Conservation (phyloP, 2,113 vertebrate genomes). For the Pelecanoides urinatrix region DNA sequence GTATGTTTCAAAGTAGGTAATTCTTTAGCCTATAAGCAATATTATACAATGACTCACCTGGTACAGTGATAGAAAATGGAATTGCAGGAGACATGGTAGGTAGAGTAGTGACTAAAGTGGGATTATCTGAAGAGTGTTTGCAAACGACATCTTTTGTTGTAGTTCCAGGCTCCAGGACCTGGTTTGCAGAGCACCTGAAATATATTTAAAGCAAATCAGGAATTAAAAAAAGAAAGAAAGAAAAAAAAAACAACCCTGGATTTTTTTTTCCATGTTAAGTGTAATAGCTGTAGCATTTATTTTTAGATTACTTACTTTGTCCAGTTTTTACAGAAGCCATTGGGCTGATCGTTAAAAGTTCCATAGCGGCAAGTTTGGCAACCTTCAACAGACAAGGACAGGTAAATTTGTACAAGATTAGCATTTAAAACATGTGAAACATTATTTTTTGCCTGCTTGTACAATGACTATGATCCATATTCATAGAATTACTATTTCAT, state of each 20-base stretch:
- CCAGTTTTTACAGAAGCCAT: slow-evolving; percentile 61
- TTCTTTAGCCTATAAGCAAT: background rate
- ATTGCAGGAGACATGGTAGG: background rate
- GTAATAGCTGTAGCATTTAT: background rate
- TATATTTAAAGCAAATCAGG: background rate
- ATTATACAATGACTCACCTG: background rate
- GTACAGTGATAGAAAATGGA: background rate
- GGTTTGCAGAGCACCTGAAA: slow-evolving; percentile 63
- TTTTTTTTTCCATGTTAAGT: background rate
- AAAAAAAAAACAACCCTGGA: too few species aligned
- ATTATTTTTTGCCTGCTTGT: background rate
- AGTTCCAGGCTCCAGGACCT: slow-evolving; percentile 56
- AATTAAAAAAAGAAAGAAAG: too few species aligned
- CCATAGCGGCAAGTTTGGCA: slow-evolving; percentile 48
- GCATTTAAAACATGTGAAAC: background rate
- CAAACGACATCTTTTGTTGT: slow-evolving; percentile 63
- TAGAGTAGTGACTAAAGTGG: background rate
- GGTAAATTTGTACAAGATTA: background rate
- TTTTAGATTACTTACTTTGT: slow-evolving; percentile 49
- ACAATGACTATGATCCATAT: background rate
- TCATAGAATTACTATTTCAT: background rate
- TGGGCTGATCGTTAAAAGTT: slow-evolving; percentile 45
- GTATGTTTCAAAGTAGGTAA: background rate
- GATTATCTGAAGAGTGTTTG: background rate
- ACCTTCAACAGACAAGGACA: background rate